Base-by-base conservation (phyloP, 2,888 invertebrate genomes). In the Uloborus plumipes region DNA sequence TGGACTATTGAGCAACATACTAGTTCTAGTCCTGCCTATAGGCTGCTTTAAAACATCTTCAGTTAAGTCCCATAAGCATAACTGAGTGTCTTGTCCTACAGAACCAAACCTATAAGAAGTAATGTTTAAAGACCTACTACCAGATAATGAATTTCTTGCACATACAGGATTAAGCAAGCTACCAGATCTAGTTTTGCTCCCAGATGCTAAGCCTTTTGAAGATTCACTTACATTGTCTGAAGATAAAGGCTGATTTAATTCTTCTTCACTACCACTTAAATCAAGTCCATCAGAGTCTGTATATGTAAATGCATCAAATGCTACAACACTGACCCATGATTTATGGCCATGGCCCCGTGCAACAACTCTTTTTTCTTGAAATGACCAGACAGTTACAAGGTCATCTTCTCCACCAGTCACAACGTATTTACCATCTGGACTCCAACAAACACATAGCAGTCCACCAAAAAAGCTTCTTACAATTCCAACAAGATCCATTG, bases 341-440 rank as follows among this genome's bases (percentile, higher is more conserved):
- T 95, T 93, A 90, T 99, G 99, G 0, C 99, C 99, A 88, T 98
- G 97, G 0, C 98, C 99, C 59, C 99, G 91, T n/a, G 98, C 99
- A 11, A 98, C 95, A 9, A 99, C 97, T 67, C 97, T 91, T 86
- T 95, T 93, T 88, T 99, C 98, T 86, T 93, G 92, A 88, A 98
- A 93, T 70, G 96, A 97, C 95, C 98, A 99, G 53, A 99, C 95
- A 0, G 99, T 99, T 70, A 99, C 95, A 82, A 99, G 91, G 90
- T 99, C 99, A 90, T 99, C 99, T 90, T 99, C 99, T 6, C 99
- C 99, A 0, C 99, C 99, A 0, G 97, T 96, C 0, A 96, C 97
- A 69, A 97, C 96, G 88, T 97, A 95, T 88, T 94, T 94, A 65
- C 95, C 94, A 89, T 99, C 98, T 0, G 98, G 98, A 14, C 98